Evolutionary conservation across 2,888 invertebrate genomes (phyloP).

Genomic region (Noctua janthina): DNA sequence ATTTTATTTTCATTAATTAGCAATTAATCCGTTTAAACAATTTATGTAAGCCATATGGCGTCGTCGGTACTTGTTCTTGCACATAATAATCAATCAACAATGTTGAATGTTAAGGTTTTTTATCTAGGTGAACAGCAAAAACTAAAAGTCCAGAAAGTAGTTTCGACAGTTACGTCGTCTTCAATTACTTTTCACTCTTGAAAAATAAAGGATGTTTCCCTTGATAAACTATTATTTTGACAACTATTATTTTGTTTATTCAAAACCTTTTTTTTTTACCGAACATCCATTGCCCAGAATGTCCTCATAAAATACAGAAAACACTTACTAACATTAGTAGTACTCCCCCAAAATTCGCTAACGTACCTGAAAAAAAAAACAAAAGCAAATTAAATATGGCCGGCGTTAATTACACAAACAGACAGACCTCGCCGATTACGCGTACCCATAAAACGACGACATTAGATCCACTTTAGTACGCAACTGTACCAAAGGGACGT

Average conservation of each 20-base stretch:
- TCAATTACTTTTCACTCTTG: too few species aligned
- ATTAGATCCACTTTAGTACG: slow-evolving; percentile 75
- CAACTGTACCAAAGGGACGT: slow-evolving; percentile 72
- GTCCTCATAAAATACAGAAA: slow-evolving; percentile 45
- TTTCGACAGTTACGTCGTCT: too few species aligned
- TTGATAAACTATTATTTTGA: not conserved
- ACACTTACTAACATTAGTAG: slow-evolving; percentile 59
- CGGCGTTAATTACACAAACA: slow-evolving; percentile 77
- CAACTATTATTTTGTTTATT: not conserved
- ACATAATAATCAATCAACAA: too few species aligned
- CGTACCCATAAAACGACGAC: slow-evolving; percentile 83
- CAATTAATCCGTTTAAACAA: not conserved
- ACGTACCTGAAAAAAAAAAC: slow-evolving; percentile 84
- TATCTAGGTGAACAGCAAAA: too few species aligned
- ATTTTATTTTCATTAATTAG: slow-evolving; percentile 28
- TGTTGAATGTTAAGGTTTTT: too few species aligned
- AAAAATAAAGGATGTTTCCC: not conserved
- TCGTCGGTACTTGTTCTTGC: too few species aligned
- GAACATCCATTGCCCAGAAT: slow-evolving; percentile 6
- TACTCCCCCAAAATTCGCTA: slow-evolving; percentile 50
- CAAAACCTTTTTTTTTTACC: not conserved
- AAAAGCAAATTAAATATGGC: slow-evolving; percentile 71
- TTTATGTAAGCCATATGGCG: not conserved
- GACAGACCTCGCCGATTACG: slow-evolving; percentile 70
- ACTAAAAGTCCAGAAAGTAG: too few species aligned